phyloP scores from a whole-genome alignment of 2,797 vertebrate species.

The Lemur catta region DNA sequence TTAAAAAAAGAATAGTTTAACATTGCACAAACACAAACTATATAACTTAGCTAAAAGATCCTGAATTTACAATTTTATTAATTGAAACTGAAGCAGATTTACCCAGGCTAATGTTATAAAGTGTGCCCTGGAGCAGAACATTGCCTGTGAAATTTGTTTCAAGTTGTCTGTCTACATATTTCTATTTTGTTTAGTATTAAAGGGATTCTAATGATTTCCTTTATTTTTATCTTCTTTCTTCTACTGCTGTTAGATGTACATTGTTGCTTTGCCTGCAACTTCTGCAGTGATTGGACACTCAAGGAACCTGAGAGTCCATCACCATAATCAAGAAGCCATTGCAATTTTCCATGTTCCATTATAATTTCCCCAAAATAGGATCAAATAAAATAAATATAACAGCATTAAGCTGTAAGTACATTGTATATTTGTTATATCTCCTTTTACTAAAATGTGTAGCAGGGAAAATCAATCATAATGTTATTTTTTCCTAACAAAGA shows the following conservation, averaged over 20 bases:
- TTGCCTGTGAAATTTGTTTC: neutral
- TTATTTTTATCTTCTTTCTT: neutral
- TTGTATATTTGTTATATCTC: neutral
- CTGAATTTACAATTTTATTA: constrained; percentile 25
- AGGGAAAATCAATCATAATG: neutral
- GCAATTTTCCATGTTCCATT: neutral
- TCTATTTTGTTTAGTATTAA: neutral
- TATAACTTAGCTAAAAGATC: neutral
- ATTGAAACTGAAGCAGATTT: neutral
- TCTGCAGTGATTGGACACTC: neutral
- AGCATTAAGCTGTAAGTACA: neutral
- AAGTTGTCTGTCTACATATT: neutral
- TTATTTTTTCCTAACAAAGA: neutral
- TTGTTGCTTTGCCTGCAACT: neutral
- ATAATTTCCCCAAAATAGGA: neutral
- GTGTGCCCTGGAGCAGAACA: neutral
- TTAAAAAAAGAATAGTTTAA: neutral
- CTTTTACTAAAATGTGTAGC: neutral
- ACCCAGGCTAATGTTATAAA: neutral
- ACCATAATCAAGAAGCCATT: neutral
- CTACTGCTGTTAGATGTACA: neutral
- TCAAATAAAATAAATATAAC: neutral
- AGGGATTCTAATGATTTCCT: neutral
- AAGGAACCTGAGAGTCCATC: neutral
- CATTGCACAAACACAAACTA: neutral